Evolutionary conservation across 2,888 invertebrate genomes (phyloP).

Genomic region (Acronicta leporina): DNA sequence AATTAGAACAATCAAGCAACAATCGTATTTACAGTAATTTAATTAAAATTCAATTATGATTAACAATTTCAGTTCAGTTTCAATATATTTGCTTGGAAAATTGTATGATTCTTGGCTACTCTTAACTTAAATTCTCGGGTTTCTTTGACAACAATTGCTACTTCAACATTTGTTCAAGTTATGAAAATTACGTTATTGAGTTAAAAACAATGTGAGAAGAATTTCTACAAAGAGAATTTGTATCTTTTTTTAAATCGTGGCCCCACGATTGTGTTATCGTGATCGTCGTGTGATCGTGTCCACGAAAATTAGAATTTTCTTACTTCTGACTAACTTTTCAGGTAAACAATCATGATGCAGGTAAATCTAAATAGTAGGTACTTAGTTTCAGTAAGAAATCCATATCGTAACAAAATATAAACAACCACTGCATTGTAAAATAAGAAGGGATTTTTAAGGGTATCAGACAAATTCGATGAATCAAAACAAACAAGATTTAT

Average conservation of each 20-base stretch:
- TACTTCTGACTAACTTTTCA: too few species aligned
- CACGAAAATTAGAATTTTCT: too few species aligned
- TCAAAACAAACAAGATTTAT: background rate
- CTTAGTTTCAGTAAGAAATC: background rate
- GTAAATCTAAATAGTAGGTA: background rate
- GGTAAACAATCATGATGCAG: too few species aligned
- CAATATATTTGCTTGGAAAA: background rate
- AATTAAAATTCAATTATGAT: conserved; percentile 50
- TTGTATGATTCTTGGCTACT: background rate
- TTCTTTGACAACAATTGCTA: too few species aligned
- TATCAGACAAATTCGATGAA: background rate
- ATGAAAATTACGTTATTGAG: too few species aligned
- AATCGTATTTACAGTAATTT: conserved; percentile 26
- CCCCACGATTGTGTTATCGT: too few species aligned
- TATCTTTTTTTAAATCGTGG: too few species aligned
- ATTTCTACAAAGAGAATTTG: too few species aligned
- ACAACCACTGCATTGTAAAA: background rate
- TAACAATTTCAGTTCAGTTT: conserved; percentile 10
- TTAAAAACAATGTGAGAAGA: too few species aligned
- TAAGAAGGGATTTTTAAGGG: background rate
- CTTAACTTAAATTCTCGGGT: background rate
- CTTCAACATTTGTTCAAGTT: too few species aligned
- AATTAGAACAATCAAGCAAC: conserved; percentile 11
- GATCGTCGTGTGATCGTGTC: too few species aligned
- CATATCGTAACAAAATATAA: background rate